A percentile compares a stretch with the other conserved stretches of the same genome.
phyloP scores from a whole-genome alignment of 2,797 vertebrate genomes.

The Anguilla pacifica region DNA sequence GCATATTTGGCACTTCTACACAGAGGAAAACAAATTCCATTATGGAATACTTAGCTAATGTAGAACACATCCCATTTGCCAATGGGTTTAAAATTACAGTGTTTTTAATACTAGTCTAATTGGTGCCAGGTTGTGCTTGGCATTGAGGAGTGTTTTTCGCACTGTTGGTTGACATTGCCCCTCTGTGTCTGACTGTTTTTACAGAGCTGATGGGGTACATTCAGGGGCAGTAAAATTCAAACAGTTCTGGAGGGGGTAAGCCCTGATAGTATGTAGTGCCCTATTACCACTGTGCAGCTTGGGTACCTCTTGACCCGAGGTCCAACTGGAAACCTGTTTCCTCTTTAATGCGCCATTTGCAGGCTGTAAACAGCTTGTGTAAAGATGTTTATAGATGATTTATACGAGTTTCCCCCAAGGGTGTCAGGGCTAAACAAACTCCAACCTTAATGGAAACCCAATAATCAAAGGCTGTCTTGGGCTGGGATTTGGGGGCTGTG shows the following conservation, averaged over 20 bases:
- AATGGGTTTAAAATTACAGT: constrained; percentile 41
- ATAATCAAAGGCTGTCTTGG: constrained; percentile 39
- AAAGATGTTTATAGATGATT: constrained; percentile 70
- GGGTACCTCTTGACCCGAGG: constrained; percentile 44
- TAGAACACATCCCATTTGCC: constrained; percentile 46
- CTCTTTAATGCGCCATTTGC: constrained; percentile 69
- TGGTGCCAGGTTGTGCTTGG: constrained; percentile 44
- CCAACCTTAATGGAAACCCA: constrained; percentile 50
- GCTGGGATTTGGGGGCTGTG: constrained; percentile 26
- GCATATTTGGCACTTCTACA: constrained; percentile 51
- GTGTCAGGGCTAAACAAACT: constrained; percentile 56
- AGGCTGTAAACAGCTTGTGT: constrained; percentile 67
- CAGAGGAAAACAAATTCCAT: constrained; percentile 48
- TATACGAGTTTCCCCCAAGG: constrained; percentile 50
- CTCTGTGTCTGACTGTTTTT: constrained; percentile 40
- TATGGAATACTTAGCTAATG: constrained; percentile 46
- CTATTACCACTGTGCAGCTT: constrained; percentile 35
- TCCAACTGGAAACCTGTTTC: constrained; percentile 62
- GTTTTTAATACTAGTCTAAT: constrained; percentile 47
- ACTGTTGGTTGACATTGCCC: constrained; percentile 30
- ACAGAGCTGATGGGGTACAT: constrained; percentile 27
- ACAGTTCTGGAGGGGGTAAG: constrained; percentile 32
- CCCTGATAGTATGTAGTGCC: constrained; percentile 46
- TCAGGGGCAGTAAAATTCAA: constrained; percentile 39
- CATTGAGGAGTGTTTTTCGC: constrained; percentile 32